Conservation (phyloP, 2,113 vertebrate genomes). For the Uropsilus gracilis region DNA sequence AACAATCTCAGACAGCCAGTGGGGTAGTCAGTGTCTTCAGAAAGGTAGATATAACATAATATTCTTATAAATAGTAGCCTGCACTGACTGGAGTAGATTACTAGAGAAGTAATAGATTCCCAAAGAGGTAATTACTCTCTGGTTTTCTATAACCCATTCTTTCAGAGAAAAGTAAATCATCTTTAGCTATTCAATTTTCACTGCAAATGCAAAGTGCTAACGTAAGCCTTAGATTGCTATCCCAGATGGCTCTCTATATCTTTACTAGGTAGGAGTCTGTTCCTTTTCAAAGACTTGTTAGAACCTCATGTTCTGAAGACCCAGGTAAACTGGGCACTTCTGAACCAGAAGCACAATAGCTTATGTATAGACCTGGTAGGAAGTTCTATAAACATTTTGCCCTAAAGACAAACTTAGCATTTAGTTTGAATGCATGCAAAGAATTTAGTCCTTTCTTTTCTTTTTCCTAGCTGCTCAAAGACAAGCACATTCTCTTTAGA, state of each 20-base stretch:
- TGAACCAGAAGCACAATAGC: conserved; percentile 59
- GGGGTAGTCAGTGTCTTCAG: neutral
- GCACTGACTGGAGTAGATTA: neutral
- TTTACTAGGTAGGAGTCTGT: conserved; percentile 35
- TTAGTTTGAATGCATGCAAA: conserved; percentile 73
- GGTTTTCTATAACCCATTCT: conserved; percentile 3
- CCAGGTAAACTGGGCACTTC: conserved; percentile 48
- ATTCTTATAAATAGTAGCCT: neutral
- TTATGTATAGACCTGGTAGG: conserved; percentile 58
- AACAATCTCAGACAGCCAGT: neutral
- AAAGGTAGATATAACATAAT: neutral
- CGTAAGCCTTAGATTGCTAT: neutral
- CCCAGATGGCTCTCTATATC: neutral
- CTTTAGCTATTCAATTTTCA: conserved; percentile 30
- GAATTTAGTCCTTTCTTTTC: conserved; percentile 75
- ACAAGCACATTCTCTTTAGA: conserved; percentile 71
- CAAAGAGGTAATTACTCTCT: neutral
- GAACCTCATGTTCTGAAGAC: conserved; percentile 37
- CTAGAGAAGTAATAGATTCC: conserved; percentile 8
- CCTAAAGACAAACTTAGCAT: conserved; percentile 69
- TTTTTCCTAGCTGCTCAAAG: conserved; percentile 69
- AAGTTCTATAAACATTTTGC: conserved; percentile 70
- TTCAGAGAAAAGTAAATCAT: conserved; percentile 47
- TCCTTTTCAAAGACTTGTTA: conserved; percentile 50
- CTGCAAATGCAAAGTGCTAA: neutral